Evolutionary conservation across 2,888 invertebrate genomes (phyloP), one percentile per base, ranked within the genome.

Genomic region (Stomorhina lunata): DNA sequence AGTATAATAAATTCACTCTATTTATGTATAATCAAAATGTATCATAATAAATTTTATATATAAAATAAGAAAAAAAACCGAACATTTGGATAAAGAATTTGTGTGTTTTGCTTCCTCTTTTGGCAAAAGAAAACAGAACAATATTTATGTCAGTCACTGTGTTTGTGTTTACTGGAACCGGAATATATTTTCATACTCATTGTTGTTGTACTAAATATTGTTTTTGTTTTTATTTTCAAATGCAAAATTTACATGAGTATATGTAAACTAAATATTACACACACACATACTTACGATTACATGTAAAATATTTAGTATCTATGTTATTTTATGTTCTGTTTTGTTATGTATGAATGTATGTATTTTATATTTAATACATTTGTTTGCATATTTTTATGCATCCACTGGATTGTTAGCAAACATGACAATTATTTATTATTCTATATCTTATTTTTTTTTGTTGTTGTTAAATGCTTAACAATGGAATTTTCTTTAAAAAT

Each of bases 11-110:
- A 61, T 50, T n/a, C n/a, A 55, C 43, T 69, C 57, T 71, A 57
- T 43, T 59, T 75, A 20, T 20, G 65, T 69, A 32, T 73, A 79
- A 82, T 82, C 73, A 78, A 79, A 82, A 69, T 79, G 82, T 82
- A 82, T 82, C 82, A 79, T 69, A 82, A 78, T 78, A 78, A 82
- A 78, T 78, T 72, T 72, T 71, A 65, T 79, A 78, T 65, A 73
- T 69, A 79, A 73, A 55, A 34, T 48, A 72, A 63, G 29, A 65
- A 25, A 32, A 78, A 71, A 40, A 40, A 22, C 57, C 40, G 7
- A 29, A 27, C 12, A 55, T 45, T 45, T 15, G n/a, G 59, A 53
- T 20, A 68, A 77, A 78, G 20, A 69, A 34, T 45, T 55, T n/a
- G n/a, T n/a, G n/a, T n/a, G n/a, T 76, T 3, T 34, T 10, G 61